These are phyloP conservation scores for Toxotes jaculatrix DNA, from an alignment of 2,113 vertebrate genomes.

Conservation along the genomic window DNA sequence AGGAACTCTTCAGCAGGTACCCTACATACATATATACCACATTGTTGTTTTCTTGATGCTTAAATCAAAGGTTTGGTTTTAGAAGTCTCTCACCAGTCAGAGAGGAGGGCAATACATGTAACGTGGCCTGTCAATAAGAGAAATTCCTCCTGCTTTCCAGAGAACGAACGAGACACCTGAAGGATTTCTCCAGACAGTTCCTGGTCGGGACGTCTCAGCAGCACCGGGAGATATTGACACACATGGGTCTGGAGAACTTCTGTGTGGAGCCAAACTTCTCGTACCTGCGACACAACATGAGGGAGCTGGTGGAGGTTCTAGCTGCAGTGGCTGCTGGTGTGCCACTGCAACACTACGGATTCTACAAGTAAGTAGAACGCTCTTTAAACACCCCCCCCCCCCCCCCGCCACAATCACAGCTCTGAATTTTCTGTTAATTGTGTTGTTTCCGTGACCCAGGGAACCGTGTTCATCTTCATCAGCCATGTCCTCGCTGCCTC, in stretches of 20 bases:
- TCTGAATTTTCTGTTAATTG: not conserved
- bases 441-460: slow-evolving; percentile 32
- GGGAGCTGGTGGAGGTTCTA: slow-evolving; percentile 89
- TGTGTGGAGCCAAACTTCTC: slow-evolving; percentile 92
- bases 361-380: slow-evolving; percentile 81
- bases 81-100: too few species aligned
- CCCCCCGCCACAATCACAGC: not conserved
- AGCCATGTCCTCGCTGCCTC: not conserved
- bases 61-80: too few species aligned
- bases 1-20: slow-evolving; percentile 86
- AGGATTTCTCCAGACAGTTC: slow-evolving; percentile 87
- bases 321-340: slow-evolving; percentile 90
- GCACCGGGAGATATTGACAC: slow-evolving; percentile 88
- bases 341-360: slow-evolving; percentile 84
- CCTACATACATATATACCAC: too few species aligned
- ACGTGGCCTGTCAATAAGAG: too few species aligned
- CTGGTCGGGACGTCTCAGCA: slow-evolving; percentile 84
- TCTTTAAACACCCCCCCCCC: not conserved
- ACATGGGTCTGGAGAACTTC: slow-evolving; percentile 92
- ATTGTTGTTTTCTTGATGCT: not conserved
- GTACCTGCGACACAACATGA: slow-evolving; percentile 93
- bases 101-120: too few species aligned
- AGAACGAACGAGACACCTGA: slow-evolving; percentile 86
- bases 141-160: slow-evolving; percentile 74
- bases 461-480: slow-evolving; percentile 9